These are phyloP conservation scores for Allygus modestus DNA, from an alignment of 2,888 invertebrate genomes.

Conservation along the genomic window DNA sequence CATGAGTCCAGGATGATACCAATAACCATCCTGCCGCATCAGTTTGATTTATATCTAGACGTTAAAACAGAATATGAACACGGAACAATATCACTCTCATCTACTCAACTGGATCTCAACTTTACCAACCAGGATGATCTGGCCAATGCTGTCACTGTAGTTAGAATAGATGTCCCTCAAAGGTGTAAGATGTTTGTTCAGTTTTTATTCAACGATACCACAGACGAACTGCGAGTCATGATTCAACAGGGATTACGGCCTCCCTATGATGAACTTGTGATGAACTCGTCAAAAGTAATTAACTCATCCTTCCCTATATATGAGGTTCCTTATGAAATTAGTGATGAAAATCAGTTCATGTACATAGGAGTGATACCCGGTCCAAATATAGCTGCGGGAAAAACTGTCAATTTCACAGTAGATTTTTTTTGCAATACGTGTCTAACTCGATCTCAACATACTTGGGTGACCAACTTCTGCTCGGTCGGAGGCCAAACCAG, in stretches of 20 bases:
- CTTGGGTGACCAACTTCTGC: background rate
- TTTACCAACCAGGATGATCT: no score
- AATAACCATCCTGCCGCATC: background rate
- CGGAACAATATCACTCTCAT: background rate
- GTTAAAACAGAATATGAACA: background rate
- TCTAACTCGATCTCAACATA: background rate
- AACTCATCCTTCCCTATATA: background rate
- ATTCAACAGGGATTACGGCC: background rate
- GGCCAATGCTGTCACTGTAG: background rate
- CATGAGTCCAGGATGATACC: background rate
- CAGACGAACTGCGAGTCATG: background rate
- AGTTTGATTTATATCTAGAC: background rate
- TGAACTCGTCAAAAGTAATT: background rate
- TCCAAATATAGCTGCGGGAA: background rate
- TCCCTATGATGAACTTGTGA: background rate
- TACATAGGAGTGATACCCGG: conserved; percentile 5
- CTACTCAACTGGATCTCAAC: background rate
- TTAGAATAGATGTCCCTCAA: background rate
- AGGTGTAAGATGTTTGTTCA: background rate
- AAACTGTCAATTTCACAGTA: background rate
- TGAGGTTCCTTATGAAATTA: background rate
- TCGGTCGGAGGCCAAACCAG: background rate
- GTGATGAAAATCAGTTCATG: background rate
- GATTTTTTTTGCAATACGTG: background rate
- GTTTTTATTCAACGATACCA: background rate